These are phyloP conservation scores for Drosophila watanabei DNA, from an alignment of 1,140 invertebrate species.

Conservation along the genomic window DNA sequence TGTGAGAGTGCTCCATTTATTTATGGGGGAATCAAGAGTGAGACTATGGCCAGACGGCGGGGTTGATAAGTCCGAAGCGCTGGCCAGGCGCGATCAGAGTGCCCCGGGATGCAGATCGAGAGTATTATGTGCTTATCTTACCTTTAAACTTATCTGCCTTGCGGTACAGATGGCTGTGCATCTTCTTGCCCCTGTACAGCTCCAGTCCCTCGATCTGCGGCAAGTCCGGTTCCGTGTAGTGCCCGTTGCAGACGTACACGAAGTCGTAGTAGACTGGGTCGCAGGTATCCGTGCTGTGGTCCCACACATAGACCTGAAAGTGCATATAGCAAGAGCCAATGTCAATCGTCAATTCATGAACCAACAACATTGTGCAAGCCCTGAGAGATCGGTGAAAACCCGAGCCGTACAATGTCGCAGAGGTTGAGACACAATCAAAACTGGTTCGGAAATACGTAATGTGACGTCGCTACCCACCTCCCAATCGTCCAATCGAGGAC, in stretches of 20 bases:
- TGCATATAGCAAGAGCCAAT: constrained; percentile 1
- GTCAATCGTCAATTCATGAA: constrained; percentile 3
- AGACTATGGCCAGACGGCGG: constrained; percentile 35
- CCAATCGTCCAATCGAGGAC: constrained; percentile 76
- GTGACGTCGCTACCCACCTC: constrained; percentile 78
- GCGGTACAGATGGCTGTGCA: constrained; percentile 96
- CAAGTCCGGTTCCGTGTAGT: constrained; percentile 90
- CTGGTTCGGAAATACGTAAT: constrained; percentile 27
- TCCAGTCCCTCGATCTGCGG: constrained; percentile 89
- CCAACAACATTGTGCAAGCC: constrained; percentile 3
- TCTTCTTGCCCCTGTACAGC: constrained; percentile 89
- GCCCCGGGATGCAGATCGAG: background rate
- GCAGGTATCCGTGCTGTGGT: constrained; percentile 87
- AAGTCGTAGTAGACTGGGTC: constrained; percentile 90
- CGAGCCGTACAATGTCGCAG: constrained; percentile 8
- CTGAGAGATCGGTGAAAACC: constrained; percentile 9
- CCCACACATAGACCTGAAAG: constrained; percentile 85
- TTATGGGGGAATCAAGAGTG: constrained; percentile 39
- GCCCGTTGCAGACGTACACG: constrained; percentile 95
- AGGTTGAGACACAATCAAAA: constrained; percentile 29
- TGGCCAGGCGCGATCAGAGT: constrained; percentile 4
- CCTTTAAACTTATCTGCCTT: constrained; percentile 89
- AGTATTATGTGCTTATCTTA: constrained; percentile 48
- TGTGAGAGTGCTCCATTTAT: constrained; percentile 31
- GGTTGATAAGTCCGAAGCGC: constrained; percentile 11